Evolutionary conservation across 2,113 vertebrate species (phyloP), one percentile per base, ranked within the genome.

Genomic region (Coptodon bakossiorum): DNA sequence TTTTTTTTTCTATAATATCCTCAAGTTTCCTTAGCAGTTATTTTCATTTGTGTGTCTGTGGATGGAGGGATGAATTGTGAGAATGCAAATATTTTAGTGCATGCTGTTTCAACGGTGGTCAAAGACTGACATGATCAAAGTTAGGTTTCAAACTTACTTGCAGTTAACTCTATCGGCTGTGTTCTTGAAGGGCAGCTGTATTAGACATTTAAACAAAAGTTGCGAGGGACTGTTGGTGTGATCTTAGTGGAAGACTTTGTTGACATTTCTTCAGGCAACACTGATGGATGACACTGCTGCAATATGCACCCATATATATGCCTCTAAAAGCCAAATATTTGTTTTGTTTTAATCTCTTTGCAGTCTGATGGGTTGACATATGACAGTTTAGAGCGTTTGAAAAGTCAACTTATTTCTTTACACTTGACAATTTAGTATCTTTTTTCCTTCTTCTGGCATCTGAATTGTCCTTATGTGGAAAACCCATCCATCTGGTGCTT

Each of bases 371-470:
- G 83, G 71, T 91, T 88, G 87, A 86, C 84, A 90, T 78, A 24
- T 93, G 90, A 91, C 91, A 89, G 92, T 88, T 89, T 83, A 68
- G 85, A 88, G 29, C 36, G 13, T 90, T 88, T 91, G 80, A 88
- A 93, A 86, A 90, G 76, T 82, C 87, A 80, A 86, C 80, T 79
- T 87, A 88, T 80, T 88, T 91, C 52, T 86, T 90, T 90, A 89
- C 88, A 88, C 59, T 90, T 88, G 87, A 91, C 87, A 90, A 84
- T 84, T 91, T 86, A 80, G 71, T 82, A 36, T 83, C 19, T 89
- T 91, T 57, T 61, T 81, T 81, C 48, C 48, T 43, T 80, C 76
- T 81, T 83, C 83, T 93, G 88, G 84, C 89, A 80, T 90, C 73
- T 90, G 84, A 89, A 88, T 91, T 66, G 80, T 90, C 79, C 89